Evolutionary conservation across 2,797 vertebrate genomes (phyloP), one percentile per base, ranked within the genome.

Genomic region (Limnodromus scolopaceus): DNA sequence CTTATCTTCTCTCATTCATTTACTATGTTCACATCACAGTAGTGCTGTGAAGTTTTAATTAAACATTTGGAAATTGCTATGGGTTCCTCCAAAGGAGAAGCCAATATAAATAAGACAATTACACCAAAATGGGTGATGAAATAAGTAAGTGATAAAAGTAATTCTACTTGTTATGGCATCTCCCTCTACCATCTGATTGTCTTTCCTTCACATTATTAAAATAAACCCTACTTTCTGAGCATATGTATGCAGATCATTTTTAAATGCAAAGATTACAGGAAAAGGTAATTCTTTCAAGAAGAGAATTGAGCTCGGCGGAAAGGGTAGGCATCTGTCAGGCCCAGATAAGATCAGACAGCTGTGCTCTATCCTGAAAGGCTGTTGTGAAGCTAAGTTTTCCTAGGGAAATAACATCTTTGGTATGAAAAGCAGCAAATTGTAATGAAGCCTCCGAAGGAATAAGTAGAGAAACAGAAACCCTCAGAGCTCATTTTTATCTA

Each of bases 261-360:
- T 54, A 89, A 95, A 71, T 8, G 23, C 83, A 86, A 58, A 69
- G 82, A 77, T 87, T 92, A 34, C 38, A 91, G 65, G 14, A 82
- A 65, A 80, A 88, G 64, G 78, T 66, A 83, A 80, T 84, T 64
- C 39, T 86, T 95, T 84, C 72, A 75, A 24, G 60, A 39, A 45
- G 38, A 75, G 58, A 84, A 85, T 13, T 57, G 83, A 84, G 82
- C 57, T 82, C 49, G 11, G 75, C 81, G 76, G 84, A 84, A 89
- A 91, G 82, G 36, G 57, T 10, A 46, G 68, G 65, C 82, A 95
- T 92, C 90, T 96, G 86, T 95, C 93, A 95, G 82, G 86, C 66
- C 76, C 92, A 68, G 96, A 95, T 96, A 95, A 80, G 85, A 96
- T 97, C 91, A 93, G 87, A 88, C 91, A 97, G 94, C 96, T 91